phyloP scores from a whole-genome alignment of 2,888 invertebrate genomes.

The Heliconius sara region DNA sequence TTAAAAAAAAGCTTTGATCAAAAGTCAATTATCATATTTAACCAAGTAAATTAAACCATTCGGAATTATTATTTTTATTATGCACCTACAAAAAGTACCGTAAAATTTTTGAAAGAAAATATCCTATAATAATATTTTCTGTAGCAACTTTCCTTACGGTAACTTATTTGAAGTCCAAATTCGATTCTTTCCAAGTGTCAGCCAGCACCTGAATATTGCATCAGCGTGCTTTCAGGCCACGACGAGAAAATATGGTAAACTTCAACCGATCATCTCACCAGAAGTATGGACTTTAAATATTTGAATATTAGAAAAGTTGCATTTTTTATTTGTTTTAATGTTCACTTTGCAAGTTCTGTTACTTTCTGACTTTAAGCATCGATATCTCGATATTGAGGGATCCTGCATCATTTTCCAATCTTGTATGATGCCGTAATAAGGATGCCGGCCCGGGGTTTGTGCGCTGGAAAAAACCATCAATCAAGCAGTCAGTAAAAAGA shows the following conservation, averaged over 20 bases:
- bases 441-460: too few relatives aligned
- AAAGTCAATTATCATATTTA: background rate
- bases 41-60: background rate
- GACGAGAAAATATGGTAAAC: conserved; percentile 59
- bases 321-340: background rate
- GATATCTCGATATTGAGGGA: background rate
- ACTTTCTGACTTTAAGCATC: background rate
- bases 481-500: too few relatives aligned
- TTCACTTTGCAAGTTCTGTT: background rate
- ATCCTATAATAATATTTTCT: background rate
- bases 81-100: background rate
- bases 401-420: too few relatives aligned
- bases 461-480: too few relatives aligned
- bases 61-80: conserved; percentile 1
- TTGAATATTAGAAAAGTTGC: conserved; percentile 6
- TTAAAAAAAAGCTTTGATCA: background rate
- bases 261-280: conserved; percentile 50
- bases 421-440: too few relatives aligned
- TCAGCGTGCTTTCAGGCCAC: conserved; percentile 55
- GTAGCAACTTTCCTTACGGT: conserved; percentile 4
- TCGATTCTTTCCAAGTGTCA: conserved; percentile 64
- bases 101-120: background rate
- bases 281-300: conserved; percentile 29
- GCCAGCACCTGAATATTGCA: conserved; percentile 65
- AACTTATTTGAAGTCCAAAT: conserved; percentile 39